Conservation (phyloP, 1,140 invertebrate genomes). For the Microplitis demolitor region DNA sequence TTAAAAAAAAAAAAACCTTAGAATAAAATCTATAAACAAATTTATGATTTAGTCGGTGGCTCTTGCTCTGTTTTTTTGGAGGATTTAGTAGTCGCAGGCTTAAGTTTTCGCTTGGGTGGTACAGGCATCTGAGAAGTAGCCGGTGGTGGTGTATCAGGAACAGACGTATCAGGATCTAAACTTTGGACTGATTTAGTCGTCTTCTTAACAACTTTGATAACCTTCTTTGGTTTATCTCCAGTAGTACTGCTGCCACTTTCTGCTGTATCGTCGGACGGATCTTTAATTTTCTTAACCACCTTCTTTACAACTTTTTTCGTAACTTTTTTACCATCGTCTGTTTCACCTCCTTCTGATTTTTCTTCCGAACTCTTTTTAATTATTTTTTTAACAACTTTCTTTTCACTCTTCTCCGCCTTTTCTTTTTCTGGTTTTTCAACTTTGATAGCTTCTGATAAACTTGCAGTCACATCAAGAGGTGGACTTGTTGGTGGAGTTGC, state of each 20-base stretch:
- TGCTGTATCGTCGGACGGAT: background rate
- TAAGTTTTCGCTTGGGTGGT: constrained; percentile 58
- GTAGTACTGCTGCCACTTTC: constrained; percentile 22
- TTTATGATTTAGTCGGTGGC: constrained; percentile 23
- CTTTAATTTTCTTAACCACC: constrained; percentile 27
- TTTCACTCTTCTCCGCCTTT: constrained; percentile 43
- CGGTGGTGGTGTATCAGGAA: constrained; percentile 46
- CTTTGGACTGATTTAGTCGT: constrained; percentile 39
- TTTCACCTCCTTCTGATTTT: constrained; percentile 11
- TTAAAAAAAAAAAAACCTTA: constrained; percentile 7
- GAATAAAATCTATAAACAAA: constrained; percentile 2
- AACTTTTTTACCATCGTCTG: constrained; percentile 37
- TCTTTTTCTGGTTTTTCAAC: background rate
- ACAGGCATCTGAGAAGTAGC: constrained; percentile 48
- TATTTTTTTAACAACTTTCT: constrained; percentile 49
- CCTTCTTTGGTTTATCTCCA: constrained; percentile 42
- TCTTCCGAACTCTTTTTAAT: constrained; percentile 43
- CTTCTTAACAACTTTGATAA: constrained; percentile 44
- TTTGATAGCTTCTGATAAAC: constrained; percentile 10
- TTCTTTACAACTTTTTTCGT: constrained; percentile 42
- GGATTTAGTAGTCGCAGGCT: constrained; percentile 39
- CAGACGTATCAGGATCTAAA: constrained; percentile 41
- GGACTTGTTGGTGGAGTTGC: constrained; percentile 50
- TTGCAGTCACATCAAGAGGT: constrained; percentile 24
- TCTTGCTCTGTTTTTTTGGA: constrained; percentile 40